Percentiles rank a stretch among this genome's conserved stretches.
Evolutionary conservation across 2,888 invertebrate species (phyloP).

Genomic region (Elmis aenea): DNA sequence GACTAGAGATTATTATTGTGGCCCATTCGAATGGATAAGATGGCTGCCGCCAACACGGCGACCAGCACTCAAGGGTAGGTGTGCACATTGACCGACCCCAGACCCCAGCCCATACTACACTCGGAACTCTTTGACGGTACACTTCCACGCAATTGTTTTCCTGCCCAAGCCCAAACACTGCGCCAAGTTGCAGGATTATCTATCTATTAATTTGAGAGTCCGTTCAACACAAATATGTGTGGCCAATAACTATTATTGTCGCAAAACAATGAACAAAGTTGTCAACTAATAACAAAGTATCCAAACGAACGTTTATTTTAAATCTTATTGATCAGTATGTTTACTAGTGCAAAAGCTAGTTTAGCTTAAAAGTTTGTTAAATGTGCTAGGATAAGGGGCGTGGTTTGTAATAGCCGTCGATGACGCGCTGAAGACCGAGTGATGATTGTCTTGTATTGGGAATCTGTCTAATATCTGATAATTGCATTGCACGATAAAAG

Average conservation of each 20-base stretch:
- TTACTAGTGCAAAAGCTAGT: slow-evolving; percentile 20
- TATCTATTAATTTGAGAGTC: too few relatives aligned
- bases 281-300: too few relatives aligned
- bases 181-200: too few relatives aligned
- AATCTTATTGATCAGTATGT: slow-evolving; percentile 24
- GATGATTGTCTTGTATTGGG: slow-evolving; percentile 10
- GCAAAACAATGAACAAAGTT: too few relatives aligned
- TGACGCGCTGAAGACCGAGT: slow-evolving; percentile 10
- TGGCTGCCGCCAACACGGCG: slow-evolving; percentile 40
- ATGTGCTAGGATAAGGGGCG: slow-evolving; percentile 32
- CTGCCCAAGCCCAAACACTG: too few relatives aligned
- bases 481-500: slow-evolving; percentile 11
- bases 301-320: background rate
- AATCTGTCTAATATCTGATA: slow-evolving; percentile 7
- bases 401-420: slow-evolving; percentile 29
- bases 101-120: background rate
- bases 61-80: slow-evolving; percentile 39
- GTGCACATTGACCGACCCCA: background rate
- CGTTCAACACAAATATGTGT: too few relatives aligned
- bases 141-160: background rate
- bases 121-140: background rate
- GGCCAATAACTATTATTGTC: too few relatives aligned
- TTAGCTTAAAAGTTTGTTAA: too few relatives aligned
- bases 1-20: slow-evolving; percentile 30
- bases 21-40: slow-evolving; percentile 34